Percentiles rank a stretch among this genome's conserved stretches.
These are phyloP conservation scores for Andinoacara biseriatus DNA, from an alignment of 2,113 vertebrate species.

Conservation along the genomic window DNA sequence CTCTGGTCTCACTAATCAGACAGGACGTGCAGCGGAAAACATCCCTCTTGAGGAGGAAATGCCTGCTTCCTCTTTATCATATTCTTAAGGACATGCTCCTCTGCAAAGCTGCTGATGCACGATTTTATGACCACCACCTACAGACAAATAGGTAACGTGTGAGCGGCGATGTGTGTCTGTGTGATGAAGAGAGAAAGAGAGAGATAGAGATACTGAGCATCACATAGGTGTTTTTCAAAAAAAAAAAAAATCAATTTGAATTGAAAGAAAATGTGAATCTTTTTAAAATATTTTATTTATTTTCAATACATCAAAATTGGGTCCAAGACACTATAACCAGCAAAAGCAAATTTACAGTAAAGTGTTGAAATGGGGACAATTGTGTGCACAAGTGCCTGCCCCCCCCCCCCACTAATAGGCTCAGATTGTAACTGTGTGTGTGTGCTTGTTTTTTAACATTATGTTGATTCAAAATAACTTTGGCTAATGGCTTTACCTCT, in stretches of 20 bases:
- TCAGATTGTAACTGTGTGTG: background rate
- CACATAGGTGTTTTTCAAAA: background rate
- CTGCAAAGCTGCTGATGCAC: conserved; percentile 61
- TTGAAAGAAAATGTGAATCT: background rate
- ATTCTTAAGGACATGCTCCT: conserved; percentile 71
- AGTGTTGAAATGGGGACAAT: background rate
- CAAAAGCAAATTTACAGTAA: background rate
- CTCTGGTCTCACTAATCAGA: conserved; percentile 69
- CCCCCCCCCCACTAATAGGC: background rate
- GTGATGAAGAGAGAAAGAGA: background rate
- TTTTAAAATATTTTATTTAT: background rate
- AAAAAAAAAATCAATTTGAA: too few relatives aligned
- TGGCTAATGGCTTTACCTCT: too few relatives aligned
- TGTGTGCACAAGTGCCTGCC: background rate
- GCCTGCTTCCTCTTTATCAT: conserved; percentile 81
- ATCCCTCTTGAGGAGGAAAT: conserved; percentile 78
- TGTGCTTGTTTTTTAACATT: background rate
- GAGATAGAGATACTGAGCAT: background rate
- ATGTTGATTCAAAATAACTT: background rate
- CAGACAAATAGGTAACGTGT: conserved; percentile 22
- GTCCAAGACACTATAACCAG: background rate
- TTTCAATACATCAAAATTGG: too few relatives aligned
- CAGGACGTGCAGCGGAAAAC: conserved; percentile 74
- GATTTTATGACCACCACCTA: conserved; percentile 37
- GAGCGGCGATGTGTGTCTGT: background rate